These are phyloP conservation scores for Alcedo atthis DNA, from an alignment of 2,797 vertebrate genomes.

Conservation along the genomic window DNA sequence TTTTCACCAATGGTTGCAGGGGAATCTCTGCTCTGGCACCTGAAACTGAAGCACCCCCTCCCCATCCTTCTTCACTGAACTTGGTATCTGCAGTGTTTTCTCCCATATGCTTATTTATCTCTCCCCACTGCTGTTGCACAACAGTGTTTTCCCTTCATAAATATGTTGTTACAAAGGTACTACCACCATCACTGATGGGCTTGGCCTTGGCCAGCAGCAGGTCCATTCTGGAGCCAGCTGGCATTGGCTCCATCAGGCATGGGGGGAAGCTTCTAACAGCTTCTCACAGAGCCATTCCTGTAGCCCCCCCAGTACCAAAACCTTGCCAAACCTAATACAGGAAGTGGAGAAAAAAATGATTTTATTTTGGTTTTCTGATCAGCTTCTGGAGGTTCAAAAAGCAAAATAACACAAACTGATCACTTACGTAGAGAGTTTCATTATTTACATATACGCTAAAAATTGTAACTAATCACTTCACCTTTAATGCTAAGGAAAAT, in stretches of 20 bases:
- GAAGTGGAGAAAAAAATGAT: not conserved
- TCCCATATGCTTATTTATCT: not conserved
- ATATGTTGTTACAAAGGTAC: not conserved
- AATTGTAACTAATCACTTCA: not conserved
- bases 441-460: not conserved
- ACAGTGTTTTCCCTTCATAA: not conserved
- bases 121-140: not conserved
- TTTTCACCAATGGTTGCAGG: not conserved
- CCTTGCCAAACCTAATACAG: not conserved
- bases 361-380: not conserved
- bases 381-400: slow-evolving; percentile 6
- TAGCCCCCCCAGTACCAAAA: too few species aligned
- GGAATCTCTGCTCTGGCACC: not conserved
- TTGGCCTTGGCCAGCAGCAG: too few species aligned
- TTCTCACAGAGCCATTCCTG: not conserved
- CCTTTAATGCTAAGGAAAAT: not conserved
- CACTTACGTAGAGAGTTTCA: not conserved
- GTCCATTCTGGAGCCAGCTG: not conserved
- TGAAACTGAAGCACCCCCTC: not conserved
- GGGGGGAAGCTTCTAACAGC: not conserved
- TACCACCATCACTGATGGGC: not conserved
- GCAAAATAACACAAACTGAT: not conserved
- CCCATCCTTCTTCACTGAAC: not conserved
- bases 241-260: not conserved
- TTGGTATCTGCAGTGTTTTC: not conserved